These are phyloP conservation scores for Platycnemis pennipes DNA, from an alignment of 2,888 invertebrate genomes.

Conservation along the genomic window DNA sequence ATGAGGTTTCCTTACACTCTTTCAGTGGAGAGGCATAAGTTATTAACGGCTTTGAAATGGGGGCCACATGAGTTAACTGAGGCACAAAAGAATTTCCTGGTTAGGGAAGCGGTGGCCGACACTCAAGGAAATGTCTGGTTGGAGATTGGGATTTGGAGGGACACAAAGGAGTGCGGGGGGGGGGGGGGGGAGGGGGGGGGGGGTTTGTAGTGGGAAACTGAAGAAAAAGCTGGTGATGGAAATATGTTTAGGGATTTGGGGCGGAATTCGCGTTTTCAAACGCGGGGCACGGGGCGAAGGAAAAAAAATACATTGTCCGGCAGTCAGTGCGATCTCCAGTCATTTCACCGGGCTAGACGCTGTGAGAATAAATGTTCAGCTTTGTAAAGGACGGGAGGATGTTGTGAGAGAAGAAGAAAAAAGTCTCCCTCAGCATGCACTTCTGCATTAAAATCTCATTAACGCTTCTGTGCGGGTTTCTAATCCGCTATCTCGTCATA, in stretches of 20 bases:
- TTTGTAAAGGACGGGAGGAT: not conserved
- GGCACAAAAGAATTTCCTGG: not conserved
- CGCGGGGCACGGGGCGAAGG: not conserved
- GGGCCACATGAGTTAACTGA: not conserved
- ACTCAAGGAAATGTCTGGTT: not conserved
- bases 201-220: not conserved
- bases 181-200: not conserved
- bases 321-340: not conserved
- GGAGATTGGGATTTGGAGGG: not conserved
- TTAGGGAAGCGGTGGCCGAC: not conserved
- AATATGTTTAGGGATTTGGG: not conserved
- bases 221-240: not conserved
- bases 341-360: not conserved
- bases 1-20: constrained; percentile 16
- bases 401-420: not conserved
- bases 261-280: constrained; percentile 21
- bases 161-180: not conserved
- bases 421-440: not conserved
- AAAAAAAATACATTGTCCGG: not conserved
- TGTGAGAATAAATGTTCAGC: not conserved
- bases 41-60: not conserved
- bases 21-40: not conserved
- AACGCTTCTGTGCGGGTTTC: not conserved
- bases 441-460: constrained; percentile 29
- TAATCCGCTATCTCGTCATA: not conserved